These are phyloP conservation scores for Pemphredon lugubris DNA, from an alignment of 2,888 invertebrate genomes.

Conservation along the genomic window DNA sequence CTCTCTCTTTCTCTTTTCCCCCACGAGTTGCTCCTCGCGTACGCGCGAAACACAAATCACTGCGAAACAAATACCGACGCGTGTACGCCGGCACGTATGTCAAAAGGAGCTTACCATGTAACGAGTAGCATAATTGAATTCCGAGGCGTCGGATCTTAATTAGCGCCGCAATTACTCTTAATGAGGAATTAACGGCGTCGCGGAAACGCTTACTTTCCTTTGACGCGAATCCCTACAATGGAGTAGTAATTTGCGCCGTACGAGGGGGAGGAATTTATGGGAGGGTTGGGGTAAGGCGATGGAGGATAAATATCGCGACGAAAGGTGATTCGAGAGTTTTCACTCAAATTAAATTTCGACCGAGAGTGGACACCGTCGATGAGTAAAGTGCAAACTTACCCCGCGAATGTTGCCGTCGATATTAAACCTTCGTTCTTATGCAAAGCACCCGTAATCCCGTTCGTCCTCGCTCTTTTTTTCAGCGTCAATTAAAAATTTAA, in stretches of 20 bases:
- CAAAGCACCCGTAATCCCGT: constrained; percentile 24
- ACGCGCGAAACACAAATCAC: no score
- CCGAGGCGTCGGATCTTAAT: constrained; percentile 25
- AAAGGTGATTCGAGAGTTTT: no score
- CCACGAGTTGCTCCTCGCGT: no score
- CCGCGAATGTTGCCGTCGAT: no score
- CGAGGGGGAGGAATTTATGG: no score
- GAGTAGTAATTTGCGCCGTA: no score
- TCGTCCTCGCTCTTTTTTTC: constrained; percentile 12
- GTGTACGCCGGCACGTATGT: neutral
- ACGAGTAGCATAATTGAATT: constrained; percentile 33
- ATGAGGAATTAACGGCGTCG: constrained; percentile 27
- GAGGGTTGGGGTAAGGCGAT: no score
- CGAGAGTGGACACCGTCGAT: neutral
- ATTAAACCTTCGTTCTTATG: constrained; percentile 23
- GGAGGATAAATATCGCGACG: no score
- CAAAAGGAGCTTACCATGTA: constrained; percentile 11
- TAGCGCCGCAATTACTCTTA: constrained; percentile 18
- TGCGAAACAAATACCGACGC: no score
- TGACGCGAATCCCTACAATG: neutral
- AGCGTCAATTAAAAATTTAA: constrained; percentile 59
- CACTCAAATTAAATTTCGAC: neutral
- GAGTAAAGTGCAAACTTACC: neutral
- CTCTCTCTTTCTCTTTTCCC: no score
- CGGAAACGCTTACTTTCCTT: constrained; percentile 16